Conservation (phyloP, 2,113 vertebrate genomes). For the Serinus canaria region DNA sequence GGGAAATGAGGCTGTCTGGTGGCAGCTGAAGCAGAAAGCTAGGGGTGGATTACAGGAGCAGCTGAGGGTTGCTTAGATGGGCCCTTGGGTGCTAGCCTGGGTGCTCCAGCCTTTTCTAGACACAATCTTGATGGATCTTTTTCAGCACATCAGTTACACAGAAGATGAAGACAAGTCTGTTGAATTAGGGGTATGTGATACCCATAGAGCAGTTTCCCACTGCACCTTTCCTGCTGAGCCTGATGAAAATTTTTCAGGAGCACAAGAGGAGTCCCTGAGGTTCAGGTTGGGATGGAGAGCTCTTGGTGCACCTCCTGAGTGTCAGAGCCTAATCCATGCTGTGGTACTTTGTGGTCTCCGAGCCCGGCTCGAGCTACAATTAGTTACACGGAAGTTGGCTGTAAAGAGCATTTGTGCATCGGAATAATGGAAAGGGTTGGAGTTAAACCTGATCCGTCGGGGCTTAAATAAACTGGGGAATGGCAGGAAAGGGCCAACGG, state of each 20-base stretch:
- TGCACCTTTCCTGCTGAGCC: background rate
- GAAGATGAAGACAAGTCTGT: background rate
- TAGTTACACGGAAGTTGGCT: background rate
- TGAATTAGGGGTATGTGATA: background rate
- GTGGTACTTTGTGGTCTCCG: background rate
- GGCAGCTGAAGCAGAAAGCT: background rate
- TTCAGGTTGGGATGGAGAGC: background rate
- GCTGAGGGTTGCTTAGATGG: background rate
- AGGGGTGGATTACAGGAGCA: background rate
- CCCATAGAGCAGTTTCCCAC: background rate
- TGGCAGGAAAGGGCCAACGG: background rate
- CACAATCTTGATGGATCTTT: background rate
- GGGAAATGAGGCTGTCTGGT: background rate
- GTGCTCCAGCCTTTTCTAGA: background rate
- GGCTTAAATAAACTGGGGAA: conserved; percentile 21
- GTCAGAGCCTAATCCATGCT: background rate
- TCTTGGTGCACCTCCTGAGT: background rate
- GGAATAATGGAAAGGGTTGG: background rate
- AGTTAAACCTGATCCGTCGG: background rate
- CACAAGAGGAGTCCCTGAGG: background rate
- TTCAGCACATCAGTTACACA: background rate
- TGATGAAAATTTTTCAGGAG: background rate
- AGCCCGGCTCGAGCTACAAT: accelerated
- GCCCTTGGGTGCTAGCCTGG: background rate
- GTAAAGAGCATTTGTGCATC: background rate